Evolutionary conservation across 1,140 invertebrate species (phyloP), one percentile per base, ranked within the genome.

Genomic region (Drosophila serrata): DNA sequence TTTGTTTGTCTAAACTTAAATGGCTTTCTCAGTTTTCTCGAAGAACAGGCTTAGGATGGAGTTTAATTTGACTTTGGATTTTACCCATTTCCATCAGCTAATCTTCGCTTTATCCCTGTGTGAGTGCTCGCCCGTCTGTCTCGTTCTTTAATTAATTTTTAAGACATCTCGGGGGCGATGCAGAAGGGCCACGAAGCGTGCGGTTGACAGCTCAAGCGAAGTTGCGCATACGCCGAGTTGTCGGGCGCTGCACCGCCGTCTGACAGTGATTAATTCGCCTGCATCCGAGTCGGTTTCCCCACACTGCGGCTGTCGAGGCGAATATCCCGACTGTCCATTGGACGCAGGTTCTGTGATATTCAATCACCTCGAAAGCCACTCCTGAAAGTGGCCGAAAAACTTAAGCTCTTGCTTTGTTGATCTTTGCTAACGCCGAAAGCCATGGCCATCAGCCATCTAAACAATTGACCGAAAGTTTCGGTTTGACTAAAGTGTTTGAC

Each of bases 81-180:
- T 68, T 11, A 49, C 63, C 33, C 48, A 68, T 49, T 56, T 70
- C 49, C 63, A 65, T 31, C 40, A 58, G 49, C 27, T 72, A 72
- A 72, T 70, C 68, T 72, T n/a, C 64, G 29, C 49, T 15, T 11
- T 11, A 22, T 22, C 4, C 31, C 19, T n/a, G 13, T 15, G 7
- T 35, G 51, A 15, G 31, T 22, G 31, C 33, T 17, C 46, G 40
- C 17, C 13, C n/a, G 29, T 19, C 61, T 24, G 27, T 45, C 11
- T 24, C 19, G 8, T 46, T 46, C 42, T 75, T 81, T 85, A 85
- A 84, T 84, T 84, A 85, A 84, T 84, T 85, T 85, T 77, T 72
- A 85, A 85, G 81, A 48, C 76, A 64, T 57, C 59, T 64, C 77
- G 58, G 58, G 59, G 72, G 37, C 56, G 37, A 12, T 12, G 48